Conservation (phyloP, 2,113 vertebrate species). For the Oreotrochilus melanogaster region DNA sequence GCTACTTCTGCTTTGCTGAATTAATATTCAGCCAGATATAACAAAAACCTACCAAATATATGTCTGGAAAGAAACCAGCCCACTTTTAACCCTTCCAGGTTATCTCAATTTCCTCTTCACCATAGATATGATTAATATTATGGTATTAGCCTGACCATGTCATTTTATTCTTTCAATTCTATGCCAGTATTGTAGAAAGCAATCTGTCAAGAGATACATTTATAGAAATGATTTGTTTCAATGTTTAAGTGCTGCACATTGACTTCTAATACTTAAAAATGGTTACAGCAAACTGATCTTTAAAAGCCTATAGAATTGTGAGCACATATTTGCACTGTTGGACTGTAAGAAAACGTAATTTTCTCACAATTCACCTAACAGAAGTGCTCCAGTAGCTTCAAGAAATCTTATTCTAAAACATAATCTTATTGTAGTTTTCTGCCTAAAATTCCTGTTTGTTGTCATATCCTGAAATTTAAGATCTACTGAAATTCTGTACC, state of each 20-base stretch:
- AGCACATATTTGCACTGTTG: background rate
- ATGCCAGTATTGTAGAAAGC: conserved; percentile 45
- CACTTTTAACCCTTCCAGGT: conserved; percentile 63
- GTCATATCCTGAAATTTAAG: conserved; percentile 57
- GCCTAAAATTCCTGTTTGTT: conserved; percentile 58
- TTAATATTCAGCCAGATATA: conserved; percentile 62
- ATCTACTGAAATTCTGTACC: background rate
- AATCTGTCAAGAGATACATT: conserved; percentile 56
- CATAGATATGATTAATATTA: conserved; percentile 48
- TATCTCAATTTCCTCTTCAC: conserved; percentile 57
- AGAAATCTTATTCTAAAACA: conserved; percentile 54
- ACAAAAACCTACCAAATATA: conserved; percentile 51
- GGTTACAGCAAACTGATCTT: conserved; percentile 42
- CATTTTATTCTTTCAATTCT: conserved; percentile 67
- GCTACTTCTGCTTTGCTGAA: conserved; percentile 66
- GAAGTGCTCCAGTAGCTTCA: conserved; percentile 7
- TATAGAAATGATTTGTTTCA: conserved; percentile 70
- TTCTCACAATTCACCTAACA: conserved; percentile 30
- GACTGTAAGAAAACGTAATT: conserved; percentile 52
- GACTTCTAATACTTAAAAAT: conserved; percentile 55
- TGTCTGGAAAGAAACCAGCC: conserved; percentile 41
- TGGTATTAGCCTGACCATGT: conserved; percentile 25
- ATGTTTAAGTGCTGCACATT: conserved; percentile 37
- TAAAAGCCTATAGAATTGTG: conserved; percentile 18
- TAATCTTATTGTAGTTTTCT: conserved; percentile 39